These are phyloP conservation scores for Ophion ellenae DNA, from an alignment of 2,888 invertebrate species.

Conservation along the genomic window DNA sequence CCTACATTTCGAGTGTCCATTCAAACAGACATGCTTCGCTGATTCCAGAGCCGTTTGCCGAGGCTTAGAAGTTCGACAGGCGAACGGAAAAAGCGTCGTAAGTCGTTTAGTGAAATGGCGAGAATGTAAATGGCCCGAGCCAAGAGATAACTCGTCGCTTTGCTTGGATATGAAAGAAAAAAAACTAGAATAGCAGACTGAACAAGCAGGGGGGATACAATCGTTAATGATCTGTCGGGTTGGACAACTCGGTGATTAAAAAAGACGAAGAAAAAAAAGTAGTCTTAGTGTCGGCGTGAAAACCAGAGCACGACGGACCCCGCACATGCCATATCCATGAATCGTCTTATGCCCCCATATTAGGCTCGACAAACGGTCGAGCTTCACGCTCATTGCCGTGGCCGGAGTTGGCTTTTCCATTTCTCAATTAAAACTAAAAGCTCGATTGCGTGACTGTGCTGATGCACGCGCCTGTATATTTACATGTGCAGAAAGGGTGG, in stretches of 20 bases:
- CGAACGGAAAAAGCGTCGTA: neutral
- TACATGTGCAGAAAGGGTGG: neutral
- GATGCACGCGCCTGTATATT: neutral
- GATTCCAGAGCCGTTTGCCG: neutral
- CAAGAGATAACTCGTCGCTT: neutral
- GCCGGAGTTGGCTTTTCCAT: constrained; percentile 50
- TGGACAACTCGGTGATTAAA: constrained; percentile 26
- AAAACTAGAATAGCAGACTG: constrained; percentile 22
- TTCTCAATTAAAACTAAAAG: constrained; percentile 62
- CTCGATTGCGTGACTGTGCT: constrained; percentile 60
- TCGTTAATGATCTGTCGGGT: constrained; percentile 32
- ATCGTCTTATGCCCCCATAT: constrained; percentile 29
- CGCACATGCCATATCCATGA: neutral
- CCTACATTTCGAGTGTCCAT: neutral
- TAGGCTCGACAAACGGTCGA: constrained; percentile 46
- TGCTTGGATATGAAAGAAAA: neutral
- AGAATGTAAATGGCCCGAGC: neutral
- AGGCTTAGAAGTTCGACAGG: neutral
- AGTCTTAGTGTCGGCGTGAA: constrained; percentile 54
- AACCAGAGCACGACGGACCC: constrained; percentile 62
- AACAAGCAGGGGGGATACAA: constrained; percentile 32
- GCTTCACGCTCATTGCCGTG: constrained; percentile 59
- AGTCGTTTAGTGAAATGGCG: constrained; percentile 15
- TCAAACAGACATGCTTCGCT: neutral
- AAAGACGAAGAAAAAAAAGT: constrained; percentile 39